Evolutionary conservation across 2,113 vertebrate species (phyloP).

Genomic region (Ochotona curzoniae): DNA sequence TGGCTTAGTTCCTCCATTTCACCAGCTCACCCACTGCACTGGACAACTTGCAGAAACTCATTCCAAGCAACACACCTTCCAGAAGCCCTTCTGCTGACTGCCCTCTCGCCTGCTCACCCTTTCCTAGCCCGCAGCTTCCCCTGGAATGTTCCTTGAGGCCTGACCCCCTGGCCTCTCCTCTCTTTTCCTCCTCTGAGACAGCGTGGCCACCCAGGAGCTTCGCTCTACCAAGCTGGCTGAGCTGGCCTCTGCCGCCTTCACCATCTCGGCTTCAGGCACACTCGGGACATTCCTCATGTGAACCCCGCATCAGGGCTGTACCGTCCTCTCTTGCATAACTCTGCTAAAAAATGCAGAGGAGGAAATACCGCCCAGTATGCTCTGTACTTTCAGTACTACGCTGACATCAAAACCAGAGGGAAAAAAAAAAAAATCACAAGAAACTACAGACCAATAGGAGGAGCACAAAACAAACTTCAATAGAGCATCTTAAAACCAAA

Average conservation of each 20-base stretch:
- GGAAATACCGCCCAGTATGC: neutral
- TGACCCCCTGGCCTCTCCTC: neutral
- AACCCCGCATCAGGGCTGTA: neutral
- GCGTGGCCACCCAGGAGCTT: neutral
- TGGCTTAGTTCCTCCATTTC: neutral
- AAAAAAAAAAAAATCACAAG: neutral
- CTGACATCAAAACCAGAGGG: neutral
- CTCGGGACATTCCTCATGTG: neutral
- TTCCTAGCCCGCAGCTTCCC: neutral
- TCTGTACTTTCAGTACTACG: neutral
- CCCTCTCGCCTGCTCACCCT: neutral
- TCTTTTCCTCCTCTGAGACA: neutral
- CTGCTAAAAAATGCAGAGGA: neutral
- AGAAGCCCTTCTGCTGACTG: neutral
- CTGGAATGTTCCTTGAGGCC: neutral
- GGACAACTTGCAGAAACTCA: neutral
- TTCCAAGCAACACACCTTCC: neutral
- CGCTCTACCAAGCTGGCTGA: neutral
- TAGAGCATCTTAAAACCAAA: neutral
- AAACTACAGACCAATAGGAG: neutral
- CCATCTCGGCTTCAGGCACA: neutral
- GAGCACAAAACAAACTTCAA: neutral
- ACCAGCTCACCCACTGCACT: neutral
- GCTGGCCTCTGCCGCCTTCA: neutral
- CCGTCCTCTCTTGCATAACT: neutral